These are phyloP conservation scores for Pharmacophagus antenor DNA, from an alignment of 2,888 invertebrate species.

Conservation along the genomic window DNA sequence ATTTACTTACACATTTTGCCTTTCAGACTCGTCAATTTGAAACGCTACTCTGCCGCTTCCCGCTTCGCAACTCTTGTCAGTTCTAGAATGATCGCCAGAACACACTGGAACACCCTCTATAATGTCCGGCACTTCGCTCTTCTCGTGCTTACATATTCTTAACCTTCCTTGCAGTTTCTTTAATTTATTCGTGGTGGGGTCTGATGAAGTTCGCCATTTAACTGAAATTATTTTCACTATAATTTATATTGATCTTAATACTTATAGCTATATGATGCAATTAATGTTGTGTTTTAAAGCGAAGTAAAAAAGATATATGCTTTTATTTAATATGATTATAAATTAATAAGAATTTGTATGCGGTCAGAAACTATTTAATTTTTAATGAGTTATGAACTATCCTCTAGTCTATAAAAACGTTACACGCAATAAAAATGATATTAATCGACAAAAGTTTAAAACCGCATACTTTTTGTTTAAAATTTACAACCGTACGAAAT, in stretches of 20 bases:
- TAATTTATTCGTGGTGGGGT: conserved; percentile 60
- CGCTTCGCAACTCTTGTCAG: conserved; percentile 50
- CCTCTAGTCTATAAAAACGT: neutral
- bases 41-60: conserved; percentile 61
- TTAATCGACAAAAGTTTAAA: neutral
- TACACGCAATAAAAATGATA: conserved; percentile 1
- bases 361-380: neutral
- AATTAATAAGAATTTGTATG: too few relatives aligned
- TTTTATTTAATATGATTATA: too few relatives aligned
- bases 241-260: too few relatives aligned
- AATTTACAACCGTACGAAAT: conserved; percentile 16
- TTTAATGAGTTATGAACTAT: neutral
- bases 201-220: conserved; percentile 65
- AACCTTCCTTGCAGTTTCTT: conserved; percentile 64
- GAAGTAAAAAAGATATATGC: too few relatives aligned
- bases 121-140: conserved; percentile 75
- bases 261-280: too few relatives aligned
- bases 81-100: conserved; percentile 58
- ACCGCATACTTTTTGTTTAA: conserved; percentile 6
- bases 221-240: conserved; percentile 46
- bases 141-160: conserved; percentile 69
- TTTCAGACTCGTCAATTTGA: conserved; percentile 59
- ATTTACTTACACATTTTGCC: conserved; percentile 57
- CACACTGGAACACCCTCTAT: conserved; percentile 78
- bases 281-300: too few relatives aligned